phyloP scores from a whole-genome alignment of 2,888 invertebrate genomes.

The Coelopa pilipes region DNA sequence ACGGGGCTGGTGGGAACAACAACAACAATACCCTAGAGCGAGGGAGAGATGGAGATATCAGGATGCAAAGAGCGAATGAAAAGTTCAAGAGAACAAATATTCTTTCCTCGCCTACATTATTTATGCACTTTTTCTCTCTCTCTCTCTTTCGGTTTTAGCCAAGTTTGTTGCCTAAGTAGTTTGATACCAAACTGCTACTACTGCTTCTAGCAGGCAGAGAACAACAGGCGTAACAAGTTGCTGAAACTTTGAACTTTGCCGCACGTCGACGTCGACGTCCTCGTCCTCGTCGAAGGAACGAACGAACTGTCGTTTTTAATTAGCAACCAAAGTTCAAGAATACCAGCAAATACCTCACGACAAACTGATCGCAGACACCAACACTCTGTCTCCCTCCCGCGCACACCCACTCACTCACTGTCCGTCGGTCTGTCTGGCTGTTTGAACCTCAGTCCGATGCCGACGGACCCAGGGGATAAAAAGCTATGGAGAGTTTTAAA shows the following conservation, averaged over 20 bases:
- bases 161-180: slow-evolving; percentile 29
- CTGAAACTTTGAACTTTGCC: not conserved
- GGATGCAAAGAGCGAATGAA: too few relatives aligned
- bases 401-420: not conserved
- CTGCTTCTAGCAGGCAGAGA: not conserved
- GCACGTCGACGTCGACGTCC: not conserved
- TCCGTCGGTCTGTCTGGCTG: not conserved
- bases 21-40: too few relatives aligned
- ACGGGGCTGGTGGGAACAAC: too few relatives aligned
- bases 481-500: too few relatives aligned
- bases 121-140: slow-evolving; percentile 20
- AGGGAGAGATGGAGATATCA: not conserved
- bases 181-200: slow-evolving; percentile 17
- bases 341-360: too few relatives aligned
- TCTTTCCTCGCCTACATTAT: slow-evolving; percentile 9
- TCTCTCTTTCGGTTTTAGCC: slow-evolving; percentile 14
- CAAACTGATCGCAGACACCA: not conserved
- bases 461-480: too few relatives aligned
- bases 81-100: not conserved
- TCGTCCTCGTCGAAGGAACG: not conserved
- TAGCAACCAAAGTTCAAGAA: slow-evolving; percentile 22
- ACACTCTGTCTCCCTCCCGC: not conserved
- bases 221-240: not conserved
- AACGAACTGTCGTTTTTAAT: slow-evolving; percentile 20
- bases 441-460: too few relatives aligned